Base-by-base conservation (phyloP, 2,113 vertebrate species). In the Suricata suricatta region DNA sequence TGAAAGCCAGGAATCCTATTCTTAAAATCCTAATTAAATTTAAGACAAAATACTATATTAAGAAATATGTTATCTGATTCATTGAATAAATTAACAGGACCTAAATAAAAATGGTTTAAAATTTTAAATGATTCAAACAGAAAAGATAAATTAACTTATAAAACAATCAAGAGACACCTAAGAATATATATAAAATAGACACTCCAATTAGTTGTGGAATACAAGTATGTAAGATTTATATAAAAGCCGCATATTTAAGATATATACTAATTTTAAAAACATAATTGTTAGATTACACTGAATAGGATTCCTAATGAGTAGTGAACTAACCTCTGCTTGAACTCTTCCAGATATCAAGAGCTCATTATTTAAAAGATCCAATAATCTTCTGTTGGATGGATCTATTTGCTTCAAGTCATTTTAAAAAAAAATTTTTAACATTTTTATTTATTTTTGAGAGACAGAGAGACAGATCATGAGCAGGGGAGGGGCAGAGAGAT, bases 61-160 rank as follows among this genome's bases (percentile, higher is more conserved):
- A 15, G 19, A 8, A 74, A 92, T 50, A 52, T 29, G 5, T 88
- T 92, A 16, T 84, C 93, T 71, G 17, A 93, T 64, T 88, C 29
- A 80, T 4, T 83, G 93, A 93, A 57, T 60, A 98, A 93, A 81
- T 80, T 52, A 85, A 74, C 3, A 68, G 4, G 50, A 82, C 52
- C 9, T 93, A 96, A 93, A 35, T 82, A 81, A 96, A 81, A 80
- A 76, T 35, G 4, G 88, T 72, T 97, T 47, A 77, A 85, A 77
- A n/a, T 69, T 88, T 93, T 88, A 81, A 94, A 86, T 89, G 21
- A 71, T 41, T 50, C 31, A 96, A 86, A 12, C 4, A 69, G 33
- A 84, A 66, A n/a, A 85, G 66, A 81, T 83, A 76, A 76, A 82
- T 77, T 79, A 52, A 97, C 85, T 95, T 93, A 12, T 7, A 88